phyloP scores from a whole-genome alignment of 2,797 vertebrate species.

The Apodemus agrarius region DNA sequence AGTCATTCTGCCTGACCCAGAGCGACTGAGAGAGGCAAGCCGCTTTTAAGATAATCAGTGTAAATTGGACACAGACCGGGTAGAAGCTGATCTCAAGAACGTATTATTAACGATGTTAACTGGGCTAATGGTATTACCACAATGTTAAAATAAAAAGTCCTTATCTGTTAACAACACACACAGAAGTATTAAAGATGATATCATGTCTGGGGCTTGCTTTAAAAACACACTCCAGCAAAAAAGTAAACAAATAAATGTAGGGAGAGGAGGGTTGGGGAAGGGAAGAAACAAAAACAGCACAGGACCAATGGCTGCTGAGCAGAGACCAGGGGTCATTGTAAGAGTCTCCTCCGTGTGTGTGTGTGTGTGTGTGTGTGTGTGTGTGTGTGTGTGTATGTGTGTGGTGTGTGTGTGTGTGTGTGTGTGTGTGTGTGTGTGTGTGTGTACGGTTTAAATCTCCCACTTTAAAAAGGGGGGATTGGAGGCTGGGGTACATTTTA shows the following conservation, averaged over 20 bases:
- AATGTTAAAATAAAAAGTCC: slow-evolving; percentile 60
- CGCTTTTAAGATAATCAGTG: slow-evolving; percentile 41
- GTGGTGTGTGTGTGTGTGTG: too few species aligned
- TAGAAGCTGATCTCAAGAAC: slow-evolving; percentile 51
- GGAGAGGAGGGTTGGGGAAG: background rate
- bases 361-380: too few species aligned
- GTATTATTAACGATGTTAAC: slow-evolving; percentile 58
- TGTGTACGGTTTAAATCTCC: background rate
- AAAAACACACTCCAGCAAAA: slow-evolving; percentile 55
- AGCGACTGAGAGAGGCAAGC: background rate
- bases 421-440: too few species aligned
- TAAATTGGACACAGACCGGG: slow-evolving; percentile 47
- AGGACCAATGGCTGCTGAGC: background rate
- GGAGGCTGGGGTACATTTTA: background rate
- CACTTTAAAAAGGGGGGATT: background rate
- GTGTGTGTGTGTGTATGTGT: too few species aligned
- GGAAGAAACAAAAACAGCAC: slow-evolving; percentile 11
- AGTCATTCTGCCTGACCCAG: background rate
- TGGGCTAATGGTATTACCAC: slow-evolving; percentile 22
- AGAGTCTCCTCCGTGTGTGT: background rate
- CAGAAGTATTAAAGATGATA: slow-evolving; percentile 70
- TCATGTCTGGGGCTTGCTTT: slow-evolving; percentile 69
- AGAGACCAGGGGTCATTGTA: background rate
- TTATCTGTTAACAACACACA: slow-evolving; percentile 70
- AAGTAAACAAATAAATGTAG: slow-evolving; percentile 3